Conservation (phyloP, 2,113 vertebrate species). For the Tricholaema leucomelas region DNA sequence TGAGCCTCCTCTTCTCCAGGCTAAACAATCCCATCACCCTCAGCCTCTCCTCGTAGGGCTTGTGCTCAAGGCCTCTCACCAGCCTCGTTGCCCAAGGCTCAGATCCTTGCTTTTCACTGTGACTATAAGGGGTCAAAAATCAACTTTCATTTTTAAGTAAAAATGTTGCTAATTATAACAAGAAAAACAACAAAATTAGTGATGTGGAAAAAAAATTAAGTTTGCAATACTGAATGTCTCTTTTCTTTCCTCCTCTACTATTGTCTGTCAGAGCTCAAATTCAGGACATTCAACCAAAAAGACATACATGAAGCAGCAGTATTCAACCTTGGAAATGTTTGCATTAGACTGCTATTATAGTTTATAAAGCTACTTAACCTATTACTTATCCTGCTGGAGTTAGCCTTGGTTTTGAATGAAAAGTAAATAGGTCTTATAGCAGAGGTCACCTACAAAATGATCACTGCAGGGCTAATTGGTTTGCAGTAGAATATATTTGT, state of each 20-base stretch:
- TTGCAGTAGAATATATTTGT: neutral
- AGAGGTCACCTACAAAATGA: neutral
- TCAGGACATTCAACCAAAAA: constrained; percentile 7
- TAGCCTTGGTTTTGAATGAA: neutral
- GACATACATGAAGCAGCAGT: neutral
- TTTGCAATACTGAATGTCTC: neutral
- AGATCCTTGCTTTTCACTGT: neutral
- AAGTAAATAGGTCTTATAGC: neutral
- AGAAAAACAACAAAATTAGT: neutral
- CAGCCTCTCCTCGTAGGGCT: too few species aligned
- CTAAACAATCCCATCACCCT: too few species aligned
- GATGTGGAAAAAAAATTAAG: neutral
- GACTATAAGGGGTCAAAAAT: neutral
- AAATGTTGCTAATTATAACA: neutral
- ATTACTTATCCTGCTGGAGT: constrained; percentile 21
- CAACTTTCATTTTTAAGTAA: neutral
- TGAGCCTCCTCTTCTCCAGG: too few species aligned
- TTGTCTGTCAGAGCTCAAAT: neutral
- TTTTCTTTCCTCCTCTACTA: neutral
- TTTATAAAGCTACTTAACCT: constrained; percentile 7
- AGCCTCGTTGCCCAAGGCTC: too few species aligned
- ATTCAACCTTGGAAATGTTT: constrained; percentile 20
- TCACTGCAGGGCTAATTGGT: neutral
- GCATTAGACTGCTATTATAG: neutral
- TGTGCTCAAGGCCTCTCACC: too few species aligned